Conservation (phyloP, 1,140 invertebrate species). For the Harlomillsia oculata region DNA sequence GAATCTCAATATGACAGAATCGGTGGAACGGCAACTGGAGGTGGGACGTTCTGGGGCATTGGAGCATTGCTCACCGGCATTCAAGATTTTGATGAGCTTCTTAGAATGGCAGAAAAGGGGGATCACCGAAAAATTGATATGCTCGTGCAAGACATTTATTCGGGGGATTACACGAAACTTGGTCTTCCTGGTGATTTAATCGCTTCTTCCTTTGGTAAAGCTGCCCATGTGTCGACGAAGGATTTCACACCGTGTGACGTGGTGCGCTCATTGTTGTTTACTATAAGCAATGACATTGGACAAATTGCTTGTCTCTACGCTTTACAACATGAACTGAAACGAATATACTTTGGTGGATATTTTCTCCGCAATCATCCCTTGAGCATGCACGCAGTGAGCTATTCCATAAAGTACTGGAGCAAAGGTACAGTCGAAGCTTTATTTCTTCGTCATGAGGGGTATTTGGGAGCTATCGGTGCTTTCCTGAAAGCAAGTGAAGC, state of each 20-base stretch:
- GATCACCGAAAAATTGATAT: slow-evolving; percentile 65
- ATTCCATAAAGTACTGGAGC: slow-evolving; percentile 67
- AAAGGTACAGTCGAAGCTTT: slow-evolving; percentile 58
- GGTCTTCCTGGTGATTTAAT: slow-evolving; percentile 56
- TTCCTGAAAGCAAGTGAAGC: slow-evolving; percentile 62
- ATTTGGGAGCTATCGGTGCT: slow-evolving; percentile 65
- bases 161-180: slow-evolving; percentile 48
- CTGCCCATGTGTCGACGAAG: slow-evolving; percentile 39
- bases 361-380: slow-evolving; percentile 65
- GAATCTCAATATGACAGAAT: slow-evolving; percentile 59
- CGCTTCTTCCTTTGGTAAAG: slow-evolving; percentile 67
- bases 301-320: slow-evolving; percentile 64
- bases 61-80: slow-evolving; percentile 61
- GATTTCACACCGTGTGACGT: slow-evolving; percentile 52
- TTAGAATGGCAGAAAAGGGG: slow-evolving; percentile 58
- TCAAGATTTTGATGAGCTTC: slow-evolving; percentile 59
- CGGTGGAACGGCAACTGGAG: slow-evolving; percentile 64
- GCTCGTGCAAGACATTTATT: slow-evolving; percentile 67
- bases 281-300: slow-evolving; percentile 68
- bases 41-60: slow-evolving; percentile 67
- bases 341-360: slow-evolving; percentile 67
- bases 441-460: slow-evolving; percentile 67
- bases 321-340: slow-evolving; percentile 53
- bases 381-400: slow-evolving; percentile 65
- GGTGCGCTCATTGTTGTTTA: slow-evolving; percentile 58